Evolutionary conservation across 2,888 invertebrate species (phyloP).

Genomic region (Micoletzkya japonica): DNA sequence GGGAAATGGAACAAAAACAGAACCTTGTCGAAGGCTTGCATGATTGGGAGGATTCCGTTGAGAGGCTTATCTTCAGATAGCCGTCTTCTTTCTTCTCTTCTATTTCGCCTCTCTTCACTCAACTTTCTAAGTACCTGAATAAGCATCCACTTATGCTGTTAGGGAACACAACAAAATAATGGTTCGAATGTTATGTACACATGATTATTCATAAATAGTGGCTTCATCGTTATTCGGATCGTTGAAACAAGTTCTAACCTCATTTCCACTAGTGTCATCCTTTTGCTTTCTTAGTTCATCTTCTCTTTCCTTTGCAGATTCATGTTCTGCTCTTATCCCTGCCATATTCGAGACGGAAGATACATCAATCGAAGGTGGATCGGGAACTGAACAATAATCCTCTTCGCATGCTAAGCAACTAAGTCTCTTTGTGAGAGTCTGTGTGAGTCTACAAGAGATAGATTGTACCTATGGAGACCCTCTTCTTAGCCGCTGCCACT

Average conservation of each 20-base stretch:
- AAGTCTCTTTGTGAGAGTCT: not conserved
- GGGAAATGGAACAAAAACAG: not conserved
- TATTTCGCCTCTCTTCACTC: constrained; percentile 21
- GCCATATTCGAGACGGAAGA: constrained; percentile 43
- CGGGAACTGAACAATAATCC: constrained; percentile 35
- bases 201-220: not conserved
- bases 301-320: constrained; percentile 35
- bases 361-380: constrained; percentile 51
- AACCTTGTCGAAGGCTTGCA: constrained; percentile 50
- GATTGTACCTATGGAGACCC: constrained; percentile 32
- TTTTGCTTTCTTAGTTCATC: constrained; percentile 18
- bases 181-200: not conserved
- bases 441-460: not conserved
- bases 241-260: not conserved
- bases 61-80: constrained; percentile 9
- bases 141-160: not conserved
- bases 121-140: constrained; percentile 14
- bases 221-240: no score
- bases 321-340: constrained; percentile 47
- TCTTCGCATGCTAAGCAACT: no score
- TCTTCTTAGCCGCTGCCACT: constrained; percentile 45
- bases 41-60: constrained; percentile 40
- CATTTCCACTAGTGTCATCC: constrained; percentile 16
- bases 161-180: not conserved
- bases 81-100: constrained; percentile 24